Conservation (phyloP, 2,113 vertebrate genomes). For the Colistium nudipinnis region DNA sequence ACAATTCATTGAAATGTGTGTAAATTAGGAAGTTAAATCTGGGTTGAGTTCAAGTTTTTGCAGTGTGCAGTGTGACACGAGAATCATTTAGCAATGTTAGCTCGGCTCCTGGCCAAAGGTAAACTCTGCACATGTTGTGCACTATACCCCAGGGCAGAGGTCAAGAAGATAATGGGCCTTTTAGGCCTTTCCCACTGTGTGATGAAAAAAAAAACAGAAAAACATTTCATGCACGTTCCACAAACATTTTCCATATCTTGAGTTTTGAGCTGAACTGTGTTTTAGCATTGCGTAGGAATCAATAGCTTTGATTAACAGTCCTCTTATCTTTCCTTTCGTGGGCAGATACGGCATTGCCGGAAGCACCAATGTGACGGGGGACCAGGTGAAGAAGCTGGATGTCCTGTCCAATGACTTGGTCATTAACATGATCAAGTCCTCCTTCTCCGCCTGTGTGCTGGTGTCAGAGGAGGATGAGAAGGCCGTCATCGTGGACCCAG, state of each 20-base stretch:
- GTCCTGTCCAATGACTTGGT: conserved; percentile 96
- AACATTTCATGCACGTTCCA: neutral
- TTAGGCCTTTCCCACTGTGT: neutral
- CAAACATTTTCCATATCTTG: neutral
- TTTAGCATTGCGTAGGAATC: neutral
- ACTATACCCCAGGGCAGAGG: conserved; percentile 20
- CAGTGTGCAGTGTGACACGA: neutral
- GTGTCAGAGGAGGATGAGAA: conserved; percentile 94
- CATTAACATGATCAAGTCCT: conserved; percentile 95
- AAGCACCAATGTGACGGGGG: conserved; percentile 95
- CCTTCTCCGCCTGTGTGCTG: conserved; percentile 92
- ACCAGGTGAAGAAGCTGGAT: conserved; percentile 98
- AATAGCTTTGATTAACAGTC: neutral
- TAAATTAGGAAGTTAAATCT: neutral
- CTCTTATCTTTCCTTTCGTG: neutral
- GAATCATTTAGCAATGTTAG: neutral
- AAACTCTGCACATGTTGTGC: conserved; percentile 22
- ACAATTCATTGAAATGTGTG: neutral
- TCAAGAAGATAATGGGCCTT: conserved; percentile 20
- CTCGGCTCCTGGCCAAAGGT: conserved; percentile 33
- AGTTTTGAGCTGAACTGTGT: neutral
- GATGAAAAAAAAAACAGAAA: neutral
- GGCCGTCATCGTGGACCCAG: conserved; percentile 91
- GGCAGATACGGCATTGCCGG: conserved; percentile 95
- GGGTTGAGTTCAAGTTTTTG: neutral